Evolutionary conservation across 1,140 invertebrate genomes (phyloP).

Genomic region (Nomia melanderi): DNA sequence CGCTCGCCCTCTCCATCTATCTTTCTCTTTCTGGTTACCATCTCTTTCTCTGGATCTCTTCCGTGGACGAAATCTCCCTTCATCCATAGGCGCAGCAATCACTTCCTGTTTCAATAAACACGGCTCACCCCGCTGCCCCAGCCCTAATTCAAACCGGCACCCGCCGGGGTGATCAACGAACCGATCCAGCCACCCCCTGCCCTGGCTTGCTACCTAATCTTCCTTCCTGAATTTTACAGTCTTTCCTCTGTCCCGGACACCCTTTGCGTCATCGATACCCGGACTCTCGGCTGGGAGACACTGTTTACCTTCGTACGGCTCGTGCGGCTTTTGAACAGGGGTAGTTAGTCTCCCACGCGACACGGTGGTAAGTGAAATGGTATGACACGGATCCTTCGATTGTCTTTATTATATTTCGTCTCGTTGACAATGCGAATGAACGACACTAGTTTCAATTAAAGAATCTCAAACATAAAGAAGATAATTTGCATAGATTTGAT

Average conservation of each 20-base stretch:
- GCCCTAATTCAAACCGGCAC: slow-evolving; percentile 68
- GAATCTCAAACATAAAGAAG: no score
- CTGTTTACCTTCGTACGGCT: not conserved
- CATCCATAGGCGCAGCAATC: slow-evolving; percentile 71
- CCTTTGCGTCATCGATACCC: slow-evolving; percentile 8
- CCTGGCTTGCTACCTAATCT: slow-evolving; percentile 48
- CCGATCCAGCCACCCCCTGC: slow-evolving; percentile 56
- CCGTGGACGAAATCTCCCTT: slow-evolving; percentile 23
- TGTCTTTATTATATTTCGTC: not conserved
- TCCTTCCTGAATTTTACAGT: slow-evolving; percentile 64
- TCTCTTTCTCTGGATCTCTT: not conserved
- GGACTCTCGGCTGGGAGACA: not conserved
- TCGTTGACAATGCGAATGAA: not conserved
- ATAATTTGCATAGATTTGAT: no score
- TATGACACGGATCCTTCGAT: not conserved
- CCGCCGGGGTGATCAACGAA: slow-evolving; percentile 66
- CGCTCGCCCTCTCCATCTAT: not conserved
- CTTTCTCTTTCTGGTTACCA: no score
- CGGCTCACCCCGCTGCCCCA: slow-evolving; percentile 67
- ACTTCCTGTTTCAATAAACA: slow-evolving; percentile 77
- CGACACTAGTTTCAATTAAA: no score
- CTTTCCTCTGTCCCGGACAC: slow-evolving; percentile 37
- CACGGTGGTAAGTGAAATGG: no score
- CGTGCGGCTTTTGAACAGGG: not conserved
- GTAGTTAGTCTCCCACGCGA: not conserved